Evolutionary conservation across 1,140 invertebrate genomes (phyloP), one percentile per base, ranked within the genome.

Genomic region (Drosophila bocqueti): DNA sequence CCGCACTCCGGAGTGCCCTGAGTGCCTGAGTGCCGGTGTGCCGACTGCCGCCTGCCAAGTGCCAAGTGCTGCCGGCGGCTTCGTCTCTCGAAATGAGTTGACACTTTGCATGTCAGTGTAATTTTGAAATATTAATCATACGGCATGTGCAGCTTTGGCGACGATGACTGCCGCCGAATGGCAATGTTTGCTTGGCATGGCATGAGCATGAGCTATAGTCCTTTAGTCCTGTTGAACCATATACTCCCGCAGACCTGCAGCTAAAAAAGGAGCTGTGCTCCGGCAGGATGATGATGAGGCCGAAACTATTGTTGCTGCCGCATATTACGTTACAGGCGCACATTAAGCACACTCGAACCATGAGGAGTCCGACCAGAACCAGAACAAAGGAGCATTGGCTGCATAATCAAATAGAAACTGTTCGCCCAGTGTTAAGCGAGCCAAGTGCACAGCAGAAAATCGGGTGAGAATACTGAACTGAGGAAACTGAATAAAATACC

Each of bases 61-160:
- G 64, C 55, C 59, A 59, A 45, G 57, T 64, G 57, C 58, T 71
- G 58, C 59, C 57, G 58, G 68, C 79, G 65, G 65, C 68, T 57
- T 55, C 69, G 69, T 72, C 67, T 74, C 83, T 80, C 78, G 58
- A 76, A 90, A 82, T 90, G 85, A 90, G 85, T 90, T 90, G 85
- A 90, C 85, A 90, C 85, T 89, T 90, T 85, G 85, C 85, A 89
- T 89, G 85, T 90, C 86, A 81, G 81, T 89, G 81, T 85, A 90
- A 90, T 90, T 90, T 90, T 90, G 81, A 90, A 90, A 90, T 90
- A 90, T 90, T 90, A 90, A 90, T 90, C 81, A 90, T 67, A 90
- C 73, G 78, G 81, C 75, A 69, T 80, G 83, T 68, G 65, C 71
- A 81, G 62, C 74, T 79, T 60, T 79, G 77, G 67, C 47, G 67